Conservation (phyloP, 2,797 vertebrate species). For the Brotula barbata region DNA sequence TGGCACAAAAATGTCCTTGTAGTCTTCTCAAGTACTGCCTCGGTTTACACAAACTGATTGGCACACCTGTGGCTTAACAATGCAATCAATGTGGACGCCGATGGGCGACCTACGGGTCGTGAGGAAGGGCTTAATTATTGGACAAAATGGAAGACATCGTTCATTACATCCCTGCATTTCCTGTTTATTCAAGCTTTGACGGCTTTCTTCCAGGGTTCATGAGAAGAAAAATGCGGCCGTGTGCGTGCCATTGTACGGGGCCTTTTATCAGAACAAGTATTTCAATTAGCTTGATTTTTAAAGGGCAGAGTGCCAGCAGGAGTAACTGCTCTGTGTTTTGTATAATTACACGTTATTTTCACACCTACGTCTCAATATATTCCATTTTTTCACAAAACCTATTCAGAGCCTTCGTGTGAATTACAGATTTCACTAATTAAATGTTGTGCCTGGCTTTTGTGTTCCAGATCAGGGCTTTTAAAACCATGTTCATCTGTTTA, state of each 20-base stretch:
- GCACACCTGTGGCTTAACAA: slow-evolving; percentile 1
- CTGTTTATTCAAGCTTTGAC: background rate
- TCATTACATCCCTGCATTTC: slow-evolving; percentile 3
- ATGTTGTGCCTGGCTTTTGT: too few species aligned
- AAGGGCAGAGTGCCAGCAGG: background rate
- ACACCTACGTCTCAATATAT: background rate
- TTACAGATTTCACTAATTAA: background rate
- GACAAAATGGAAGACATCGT: background rate
- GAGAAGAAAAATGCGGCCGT: background rate
- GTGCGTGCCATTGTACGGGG: too few species aligned
- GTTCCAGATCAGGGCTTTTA: too few species aligned
- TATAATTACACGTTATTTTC: slow-evolving; percentile 27
- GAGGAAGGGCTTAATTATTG: background rate
- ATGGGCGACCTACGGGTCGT: background rate
- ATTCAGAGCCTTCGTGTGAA: background rate
- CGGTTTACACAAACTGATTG: slow-evolving; percentile 10
- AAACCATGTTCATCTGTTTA: too few species aligned
- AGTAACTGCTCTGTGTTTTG: too few species aligned
- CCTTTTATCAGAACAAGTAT: background rate
- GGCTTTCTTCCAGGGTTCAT: background rate
- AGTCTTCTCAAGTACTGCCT: background rate
- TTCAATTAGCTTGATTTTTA: slow-evolving; percentile 3
- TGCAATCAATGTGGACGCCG: background rate
- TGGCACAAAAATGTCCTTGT: background rate
- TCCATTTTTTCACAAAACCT: background rate